Percentiles rank a stretch among this genome's conserved stretches.
phyloP scores from a whole-genome alignment of 2,113 vertebrate species.

The Grammomys surdaster region DNA sequence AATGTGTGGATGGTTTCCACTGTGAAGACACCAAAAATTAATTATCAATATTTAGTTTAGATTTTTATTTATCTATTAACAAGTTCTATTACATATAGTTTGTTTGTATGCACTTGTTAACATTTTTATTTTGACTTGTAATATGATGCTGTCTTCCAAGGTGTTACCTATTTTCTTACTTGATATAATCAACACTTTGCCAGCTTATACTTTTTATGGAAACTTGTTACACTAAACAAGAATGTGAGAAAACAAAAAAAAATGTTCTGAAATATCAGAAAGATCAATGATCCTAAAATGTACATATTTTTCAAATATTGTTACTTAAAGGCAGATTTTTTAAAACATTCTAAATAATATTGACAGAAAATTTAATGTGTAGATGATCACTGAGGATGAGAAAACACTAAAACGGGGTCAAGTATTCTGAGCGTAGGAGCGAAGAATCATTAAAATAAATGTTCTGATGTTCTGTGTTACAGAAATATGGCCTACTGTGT shows the following conservation, averaged over 20 bases:
- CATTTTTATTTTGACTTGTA: conserved; percentile 57
- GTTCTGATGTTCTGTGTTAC: not conserved
- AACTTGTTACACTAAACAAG: conserved; percentile 31
- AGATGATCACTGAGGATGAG: not conserved
- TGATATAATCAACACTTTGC: conserved; percentile 57
- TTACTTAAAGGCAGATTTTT: not conserved
- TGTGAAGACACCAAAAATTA: not conserved
- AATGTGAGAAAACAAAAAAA: conserved; percentile 69
- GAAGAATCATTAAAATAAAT: not conserved
- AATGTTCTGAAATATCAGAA: conserved; percentile 38
- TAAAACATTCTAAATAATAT: not conserved
- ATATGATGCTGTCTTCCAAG: not conserved
- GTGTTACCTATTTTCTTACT: conserved; percentile 34
- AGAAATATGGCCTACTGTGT: not conserved
- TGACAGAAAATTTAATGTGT: not conserved
- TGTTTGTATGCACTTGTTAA: not conserved
- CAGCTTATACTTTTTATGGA: conserved; percentile 48
- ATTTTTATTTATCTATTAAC: not conserved
- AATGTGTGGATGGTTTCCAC: not conserved
- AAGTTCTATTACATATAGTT: not conserved
- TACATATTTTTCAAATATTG: not conserved
- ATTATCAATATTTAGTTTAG: not conserved
- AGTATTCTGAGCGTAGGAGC: not conserved
- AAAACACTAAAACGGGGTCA: not conserved
- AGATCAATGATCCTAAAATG: conserved; percentile 19